Evolutionary conservation across 2,888 invertebrate species (phyloP).

Genomic region (Polyploca ridens): DNA sequence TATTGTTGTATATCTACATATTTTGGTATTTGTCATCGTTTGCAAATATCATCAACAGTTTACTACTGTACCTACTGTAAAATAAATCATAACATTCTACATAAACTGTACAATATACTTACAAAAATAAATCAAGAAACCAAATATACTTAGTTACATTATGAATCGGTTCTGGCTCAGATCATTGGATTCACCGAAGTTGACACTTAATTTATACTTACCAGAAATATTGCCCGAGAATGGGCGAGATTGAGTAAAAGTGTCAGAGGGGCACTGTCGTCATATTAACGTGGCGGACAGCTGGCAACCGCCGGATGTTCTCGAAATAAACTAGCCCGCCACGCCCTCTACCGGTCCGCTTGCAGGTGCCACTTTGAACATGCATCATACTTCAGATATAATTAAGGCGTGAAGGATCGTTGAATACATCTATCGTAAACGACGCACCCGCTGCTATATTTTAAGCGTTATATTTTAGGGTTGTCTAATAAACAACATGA

Average conservation of each 20-base stretch:
- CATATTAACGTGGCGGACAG: slow-evolving; percentile 77
- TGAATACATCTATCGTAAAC: slow-evolving; percentile 39
- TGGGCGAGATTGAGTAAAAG: slow-evolving; percentile 57
- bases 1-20: no score
- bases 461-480: background rate
- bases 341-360: slow-evolving; percentile 19
- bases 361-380: slow-evolving; percentile 65
- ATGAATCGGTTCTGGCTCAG: slow-evolving; percentile 23
- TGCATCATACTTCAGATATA: slow-evolving; percentile 67
- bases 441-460: slow-evolving; percentile 19
- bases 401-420: slow-evolving; percentile 59
- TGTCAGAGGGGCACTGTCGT: slow-evolving; percentile 67
- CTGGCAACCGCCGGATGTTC: slow-evolving; percentile 76
- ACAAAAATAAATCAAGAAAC: background rate
- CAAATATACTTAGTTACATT: background rate
- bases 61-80: slow-evolving; percentile 13
- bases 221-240: background rate
- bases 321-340: slow-evolving; percentile 69
- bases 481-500: background rate
- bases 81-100: background rate
- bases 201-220: slow-evolving; percentile 72
- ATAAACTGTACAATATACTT: slow-evolving; percentile 1
- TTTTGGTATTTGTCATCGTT: slow-evolving; percentile 42
- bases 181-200: slow-evolving; percentile 36
- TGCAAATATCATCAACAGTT: slow-evolving; percentile 40